Evolutionary conservation across 1,140 invertebrate genomes (phyloP), one percentile per base, ranked within the genome.

Genomic region (Patella vulgata): DNA sequence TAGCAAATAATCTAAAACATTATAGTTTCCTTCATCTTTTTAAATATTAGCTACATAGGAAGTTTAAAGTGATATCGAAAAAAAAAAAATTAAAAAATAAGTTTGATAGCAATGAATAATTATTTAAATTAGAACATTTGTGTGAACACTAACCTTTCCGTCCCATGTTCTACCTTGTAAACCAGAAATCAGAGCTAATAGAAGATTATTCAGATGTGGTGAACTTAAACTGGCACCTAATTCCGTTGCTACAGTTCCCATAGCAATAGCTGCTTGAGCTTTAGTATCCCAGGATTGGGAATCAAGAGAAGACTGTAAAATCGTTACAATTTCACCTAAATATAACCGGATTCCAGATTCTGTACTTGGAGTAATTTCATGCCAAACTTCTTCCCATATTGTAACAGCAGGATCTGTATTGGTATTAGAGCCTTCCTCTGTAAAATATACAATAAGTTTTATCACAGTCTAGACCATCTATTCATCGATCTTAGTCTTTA

Each of bases 311-410:
- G 82, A 82, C 47, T 90, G 88, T 17, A 94, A 85, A 46, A 91
- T 88, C 30, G 86, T 83, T 31, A 91, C 89, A 46, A 96, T 92
- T 51, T 90, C 88, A 43, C 88, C 82, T 28, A 95, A 80, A 82
- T 96, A 91, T 54, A 91, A 88, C 31, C 89, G 86, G 44, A 96
- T 90, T 27, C 92, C 93, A 36, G 87, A 88, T 85, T 95, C 94
- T 0, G 90, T 92, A 83, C 83, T 91, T 12, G 93, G 93, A 43
- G 92, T 91, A 23, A 93, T 89, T 73, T 96, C 94, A 28, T 88
- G 88, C 95, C 95, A 97, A 2, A 97, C 85, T 78, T 96, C 94
- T 64, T 91, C 90, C 91, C 93, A 97, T 25, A 91, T 83, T 21
- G 71, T 67, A 1, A 67, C 19, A 52, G 33, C n/a, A n/a, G n/a